These are phyloP conservation scores for Nyctibius bracteatus DNA, from an alignment of 2,113 vertebrate genomes.

Conservation along the genomic window DNA sequence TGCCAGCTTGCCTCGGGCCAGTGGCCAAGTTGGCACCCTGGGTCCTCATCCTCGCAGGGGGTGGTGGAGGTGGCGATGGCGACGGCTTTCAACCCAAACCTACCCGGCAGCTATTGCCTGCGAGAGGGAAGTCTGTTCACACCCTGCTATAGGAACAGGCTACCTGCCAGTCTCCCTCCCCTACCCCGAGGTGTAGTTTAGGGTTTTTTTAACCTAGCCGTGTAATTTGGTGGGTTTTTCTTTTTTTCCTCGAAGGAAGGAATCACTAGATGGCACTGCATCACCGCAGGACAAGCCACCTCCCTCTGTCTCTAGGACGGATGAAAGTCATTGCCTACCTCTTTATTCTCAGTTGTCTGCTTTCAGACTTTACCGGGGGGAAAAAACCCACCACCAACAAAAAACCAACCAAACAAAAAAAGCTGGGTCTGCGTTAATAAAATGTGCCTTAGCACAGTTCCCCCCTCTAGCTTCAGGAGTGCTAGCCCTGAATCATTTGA, in stretches of 20 bases:
- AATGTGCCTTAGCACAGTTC: background rate
- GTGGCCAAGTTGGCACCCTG: accelerated
- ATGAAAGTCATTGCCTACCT: background rate
- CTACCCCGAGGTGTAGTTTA: background rate
- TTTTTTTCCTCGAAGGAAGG: background rate
- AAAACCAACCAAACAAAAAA: too few relatives aligned
- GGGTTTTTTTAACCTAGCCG: too few relatives aligned
- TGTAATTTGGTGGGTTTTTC: background rate
- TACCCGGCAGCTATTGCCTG: background rate
- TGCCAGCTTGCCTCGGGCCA: accelerated
- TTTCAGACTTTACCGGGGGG: background rate
- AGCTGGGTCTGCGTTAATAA: background rate
- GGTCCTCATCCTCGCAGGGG: accelerated
- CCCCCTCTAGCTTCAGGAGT: background rate
- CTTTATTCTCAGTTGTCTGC: background rate
- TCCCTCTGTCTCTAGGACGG: background rate
- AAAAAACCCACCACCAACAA: too few relatives aligned
- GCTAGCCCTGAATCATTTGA: background rate
- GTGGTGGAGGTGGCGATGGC: background rate
- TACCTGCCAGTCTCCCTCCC: background rate
- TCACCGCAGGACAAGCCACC: background rate
- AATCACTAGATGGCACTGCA: constrained; percentile 64
- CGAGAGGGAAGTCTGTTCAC: background rate
- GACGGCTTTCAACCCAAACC: background rate
- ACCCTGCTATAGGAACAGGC: background rate